Evolutionary conservation across 23 tunicate species (phyloP).

Genomic region (Diplosoma virens): DNA sequence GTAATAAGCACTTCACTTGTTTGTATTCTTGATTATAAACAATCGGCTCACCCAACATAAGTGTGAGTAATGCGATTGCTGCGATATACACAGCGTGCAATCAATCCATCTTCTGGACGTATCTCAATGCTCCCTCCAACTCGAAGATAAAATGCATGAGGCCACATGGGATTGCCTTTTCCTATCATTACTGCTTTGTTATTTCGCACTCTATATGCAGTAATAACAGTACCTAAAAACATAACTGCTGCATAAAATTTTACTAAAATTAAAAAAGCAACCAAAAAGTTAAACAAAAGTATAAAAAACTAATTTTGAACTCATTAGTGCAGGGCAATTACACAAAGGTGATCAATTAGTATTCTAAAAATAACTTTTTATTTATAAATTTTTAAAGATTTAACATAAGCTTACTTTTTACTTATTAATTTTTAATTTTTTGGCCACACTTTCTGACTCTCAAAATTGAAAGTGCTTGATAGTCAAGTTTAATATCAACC

Average conservation of each 20-base stretch:
- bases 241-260: too few relatives aligned
- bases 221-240: slow-evolving; percentile 67
- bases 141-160: slow-evolving; percentile 92
- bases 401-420: too few relatives aligned
- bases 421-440: too few relatives aligned
- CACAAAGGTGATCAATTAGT: too few relatives aligned
- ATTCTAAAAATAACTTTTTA: too few relatives aligned
- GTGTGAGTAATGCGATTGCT: slow-evolving; percentile 33
- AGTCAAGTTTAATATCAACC: too few relatives aligned
- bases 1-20: too few relatives aligned
- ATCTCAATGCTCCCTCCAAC: slow-evolving; percentile 80
- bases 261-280: too few relatives aligned
- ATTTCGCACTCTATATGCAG: slow-evolving; percentile 73
- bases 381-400: too few relatives aligned
- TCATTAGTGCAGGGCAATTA: background rate
- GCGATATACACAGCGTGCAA: slow-evolving; percentile 64
- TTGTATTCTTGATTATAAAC: too few relatives aligned
- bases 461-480: too few relatives aligned
- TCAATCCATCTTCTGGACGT: slow-evolving; percentile 49
- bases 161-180: slow-evolving; percentile 99
- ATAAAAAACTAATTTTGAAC: background rate
- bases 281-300: background rate
- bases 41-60: slow-evolving; percentile 61
- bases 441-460: too few relatives aligned
- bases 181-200: slow-evolving; percentile 82